phyloP scores from a whole-genome alignment of 2,888 invertebrate species.

The Lutraria lutraria region DNA sequence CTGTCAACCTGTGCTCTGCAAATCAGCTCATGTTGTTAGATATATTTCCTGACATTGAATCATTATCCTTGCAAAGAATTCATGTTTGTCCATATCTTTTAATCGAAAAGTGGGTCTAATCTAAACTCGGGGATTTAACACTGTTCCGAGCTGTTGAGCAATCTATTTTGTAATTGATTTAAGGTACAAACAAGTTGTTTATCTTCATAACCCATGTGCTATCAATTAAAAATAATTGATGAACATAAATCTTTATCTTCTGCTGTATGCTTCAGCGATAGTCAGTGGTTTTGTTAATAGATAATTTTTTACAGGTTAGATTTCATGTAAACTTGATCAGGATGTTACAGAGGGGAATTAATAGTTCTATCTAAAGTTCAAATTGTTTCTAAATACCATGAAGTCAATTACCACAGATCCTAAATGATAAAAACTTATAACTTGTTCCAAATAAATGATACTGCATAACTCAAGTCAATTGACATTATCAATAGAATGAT shows the following conservation, averaged over 20 bases:
- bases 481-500: no score
- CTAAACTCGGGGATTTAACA: conserved; percentile 15
- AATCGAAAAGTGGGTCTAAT: background rate
- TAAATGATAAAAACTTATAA: no score
- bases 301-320: background rate
- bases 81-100: background rate
- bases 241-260: conserved; percentile 20
- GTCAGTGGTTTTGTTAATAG: background rate
- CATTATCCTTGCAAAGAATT: background rate
- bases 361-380: no score
- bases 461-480: no score
- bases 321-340: background rate
- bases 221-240: conserved; percentile 43
- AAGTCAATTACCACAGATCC: no score
- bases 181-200: conserved; percentile 34
- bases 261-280: background rate
- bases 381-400: no score
- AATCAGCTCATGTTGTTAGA: no score
- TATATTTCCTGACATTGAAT: background rate
- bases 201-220: conserved; percentile 40
- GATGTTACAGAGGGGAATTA: no score
- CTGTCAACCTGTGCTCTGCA: no score
- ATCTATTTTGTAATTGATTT: conserved; percentile 14
- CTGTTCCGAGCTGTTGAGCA: background rate
- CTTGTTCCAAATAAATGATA: no score